These are phyloP conservation scores for Hydrolagus colliei DNA, from an alignment of 2,797 vertebrate species.

Conservation along the genomic window DNA sequence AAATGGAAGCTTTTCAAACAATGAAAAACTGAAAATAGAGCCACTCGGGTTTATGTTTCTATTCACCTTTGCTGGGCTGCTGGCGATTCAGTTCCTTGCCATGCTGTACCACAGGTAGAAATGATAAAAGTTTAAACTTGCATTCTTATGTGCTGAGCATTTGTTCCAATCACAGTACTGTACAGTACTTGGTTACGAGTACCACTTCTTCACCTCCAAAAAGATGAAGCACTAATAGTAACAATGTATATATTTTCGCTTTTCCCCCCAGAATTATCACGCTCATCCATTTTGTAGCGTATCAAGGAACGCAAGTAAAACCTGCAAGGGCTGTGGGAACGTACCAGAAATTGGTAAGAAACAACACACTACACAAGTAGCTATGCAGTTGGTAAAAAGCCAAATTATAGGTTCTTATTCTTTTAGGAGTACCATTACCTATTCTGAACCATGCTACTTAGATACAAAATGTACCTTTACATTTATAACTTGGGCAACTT, in stretches of 20 bases:
- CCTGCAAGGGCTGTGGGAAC: background rate
- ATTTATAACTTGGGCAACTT: too few species aligned
- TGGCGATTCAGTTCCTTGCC: conserved; percentile 64
- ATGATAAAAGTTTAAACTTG: background rate
- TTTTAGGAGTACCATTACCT: too few species aligned
- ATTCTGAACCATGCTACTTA: too few species aligned
- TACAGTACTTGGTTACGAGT: too few species aligned
- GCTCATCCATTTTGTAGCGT: conserved; percentile 66
- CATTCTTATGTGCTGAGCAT: background rate
- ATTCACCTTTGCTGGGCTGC: conserved; percentile 60
- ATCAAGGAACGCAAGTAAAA: conserved; percentile 51
- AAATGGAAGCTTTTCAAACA: conserved; percentile 41
- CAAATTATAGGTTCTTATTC: background rate
- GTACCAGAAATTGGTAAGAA: conserved; percentile 5
- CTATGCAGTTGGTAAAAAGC: background rate
- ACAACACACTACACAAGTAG: background rate
- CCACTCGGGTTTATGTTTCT: conserved; percentile 72
- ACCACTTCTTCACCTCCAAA: background rate
- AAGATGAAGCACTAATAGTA: background rate
- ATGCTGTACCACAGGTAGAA: conserved; percentile 73
- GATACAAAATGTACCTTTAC: too few species aligned
- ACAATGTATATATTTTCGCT: background rate
- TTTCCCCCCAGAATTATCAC: conserved; percentile 59
- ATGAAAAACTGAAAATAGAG: conserved; percentile 55
- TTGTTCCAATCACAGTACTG: too few species aligned